Base-by-base conservation (phyloP, 2,888 invertebrate genomes). In the Euclidia mi region DNA sequence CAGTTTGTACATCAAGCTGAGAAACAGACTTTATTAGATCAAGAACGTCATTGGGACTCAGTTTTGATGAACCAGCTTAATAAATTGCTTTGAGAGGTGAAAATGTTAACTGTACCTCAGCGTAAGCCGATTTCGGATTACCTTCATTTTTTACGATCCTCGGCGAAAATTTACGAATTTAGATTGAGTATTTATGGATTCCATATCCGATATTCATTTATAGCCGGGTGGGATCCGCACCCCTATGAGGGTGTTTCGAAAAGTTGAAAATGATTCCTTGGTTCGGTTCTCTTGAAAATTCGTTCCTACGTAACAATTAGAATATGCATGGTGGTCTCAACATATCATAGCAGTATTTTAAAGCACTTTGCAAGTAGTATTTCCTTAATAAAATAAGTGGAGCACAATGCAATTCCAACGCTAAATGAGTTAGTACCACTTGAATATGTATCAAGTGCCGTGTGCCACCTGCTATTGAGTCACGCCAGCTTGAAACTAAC, bases 111-210 rank as follows among this genome's bases (percentile, higher is more conserved):
- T 78, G 74, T 84, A 79, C 79, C 77, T 78, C 78, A 72, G 61
- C 76, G 78, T 87, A 82, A 90, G 86, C 88, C 84, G 84, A 85
- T 87, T 87, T 84, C 80, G 81, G 82, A 87, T 86, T 84, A 85
- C 81, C 84, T 87, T 85, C 81, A 85, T 85, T 87, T 90, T 73
- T 90, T 88, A 85, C 83, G 84, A 84, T 80, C 76, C 79, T 79
- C 78, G 71, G 77, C 81, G 83, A 88, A 88, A 87, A 88, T 87
- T 87, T 85, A 86, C 87, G 86, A 88, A 90, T 90, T 91, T 90
- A 88, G 84, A 89, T 88, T 89, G 85, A 87, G 88, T 90, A 89
- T 90, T 90, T 90, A 90, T 89, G 87, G 86, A 87, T 87, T 86
- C 82, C 83, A 86, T 89, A 88, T 88, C 84, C 84, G 86, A 88